Evolutionary conservation across 1,140 invertebrate genomes (phyloP), one percentile per base, ranked within the genome.

Genomic region (Laodelphax striatellus): DNA sequence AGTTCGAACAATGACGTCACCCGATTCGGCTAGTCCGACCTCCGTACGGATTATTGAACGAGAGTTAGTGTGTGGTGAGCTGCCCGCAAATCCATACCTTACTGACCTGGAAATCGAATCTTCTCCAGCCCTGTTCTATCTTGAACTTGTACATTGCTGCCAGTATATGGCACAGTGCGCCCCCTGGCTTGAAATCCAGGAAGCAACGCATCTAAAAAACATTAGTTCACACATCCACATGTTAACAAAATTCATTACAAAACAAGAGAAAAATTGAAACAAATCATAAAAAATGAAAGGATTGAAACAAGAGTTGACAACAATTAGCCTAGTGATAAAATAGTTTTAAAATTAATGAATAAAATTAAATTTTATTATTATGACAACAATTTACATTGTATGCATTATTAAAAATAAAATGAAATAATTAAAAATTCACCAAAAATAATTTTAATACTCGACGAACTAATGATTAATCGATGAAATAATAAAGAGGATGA

Each of bases 61-160:
- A 52, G 46, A 52, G 19, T 52, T 52, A 21, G 46, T 52, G 22
- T 21, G 46, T 52, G 22, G 22, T 50, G 46, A 50, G 46, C 16
- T 22, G 46, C 21, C 46, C 46, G 46, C 46, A 50, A 61, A 66
- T 75, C 74, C 76, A 76, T 82, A 85, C 83, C 79, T 87, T 85
- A 75, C 85, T 84, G 72, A 88, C 85, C 72, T 88, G 87, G 73
- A 94, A 88, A 78, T 94, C 91, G 72, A 93, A 92, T 75, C 90
- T 82, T 68, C 90, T 81, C 88, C 93, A 97, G 74, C 92, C 89
- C 77, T 97, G 93, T 72, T 97, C 94, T 73, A 84, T 87, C 73
- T 95, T 95, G 77, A 94, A 97, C 70, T 90, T 92, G 79, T 90
- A 97, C 68, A 94, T 93, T 62, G 91, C 88, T 66, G 88, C 85